Conservation (phyloP, 37 sponge, comb jelly and placozoan species). For the Diacarnus erythraeanus region DNA sequence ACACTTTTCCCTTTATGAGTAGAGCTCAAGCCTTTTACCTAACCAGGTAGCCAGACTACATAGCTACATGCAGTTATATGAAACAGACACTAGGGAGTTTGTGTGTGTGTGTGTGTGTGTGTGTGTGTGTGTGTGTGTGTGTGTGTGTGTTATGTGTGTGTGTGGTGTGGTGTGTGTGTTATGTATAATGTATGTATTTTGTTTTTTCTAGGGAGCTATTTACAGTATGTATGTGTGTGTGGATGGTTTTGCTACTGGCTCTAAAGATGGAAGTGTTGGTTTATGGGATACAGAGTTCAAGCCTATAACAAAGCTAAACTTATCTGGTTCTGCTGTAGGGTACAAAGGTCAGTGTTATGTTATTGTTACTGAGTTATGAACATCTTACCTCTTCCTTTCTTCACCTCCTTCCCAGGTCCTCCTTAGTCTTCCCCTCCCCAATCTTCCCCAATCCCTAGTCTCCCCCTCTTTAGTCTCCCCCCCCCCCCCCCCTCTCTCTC, state of each 20-base stretch:
- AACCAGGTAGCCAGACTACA: too few species aligned
- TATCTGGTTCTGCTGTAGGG: constrained; percentile 58
- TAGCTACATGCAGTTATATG: neutral
- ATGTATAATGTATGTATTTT: too few species aligned
- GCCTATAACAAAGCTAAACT: constrained; percentile 70
- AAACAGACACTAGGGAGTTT: neutral
- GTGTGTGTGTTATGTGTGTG: too few species aligned
- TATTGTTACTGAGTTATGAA: too few species aligned
- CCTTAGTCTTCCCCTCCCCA: neutral
- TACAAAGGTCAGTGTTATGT: constrained; percentile 58
- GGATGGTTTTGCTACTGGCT: constrained; percentile 90
- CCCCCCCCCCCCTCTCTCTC: neutral
- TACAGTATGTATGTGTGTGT: constrained; percentile 54
- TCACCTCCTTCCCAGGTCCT: too few species aligned
- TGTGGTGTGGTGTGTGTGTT: too few species aligned
- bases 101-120: neutral
- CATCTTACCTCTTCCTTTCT: too few species aligned
- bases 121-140: too few species aligned
- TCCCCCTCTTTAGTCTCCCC: neutral
- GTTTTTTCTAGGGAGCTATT: constrained; percentile 78
- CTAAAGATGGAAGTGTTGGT: constrained; percentile 80
- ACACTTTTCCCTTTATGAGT: too few species aligned
- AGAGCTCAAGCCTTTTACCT: too few species aligned
- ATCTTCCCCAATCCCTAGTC: neutral
- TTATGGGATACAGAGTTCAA: constrained; percentile 82